Conservation (phyloP, 2,113 vertebrate species). For the Strix aluco region DNA sequence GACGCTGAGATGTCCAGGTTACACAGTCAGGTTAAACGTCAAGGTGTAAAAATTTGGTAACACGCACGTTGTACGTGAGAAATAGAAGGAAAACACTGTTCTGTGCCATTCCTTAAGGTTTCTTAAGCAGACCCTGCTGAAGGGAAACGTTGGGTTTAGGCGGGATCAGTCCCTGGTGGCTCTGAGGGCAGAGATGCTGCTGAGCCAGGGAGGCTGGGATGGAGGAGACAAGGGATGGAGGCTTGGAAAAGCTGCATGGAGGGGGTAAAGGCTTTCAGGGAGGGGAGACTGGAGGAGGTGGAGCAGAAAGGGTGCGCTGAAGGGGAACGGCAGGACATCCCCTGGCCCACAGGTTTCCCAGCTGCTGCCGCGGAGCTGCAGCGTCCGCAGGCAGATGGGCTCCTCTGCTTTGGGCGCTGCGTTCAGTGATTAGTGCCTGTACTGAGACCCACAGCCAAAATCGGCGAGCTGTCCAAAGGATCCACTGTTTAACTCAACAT, state of each 20-base stretch:
- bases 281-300: background rate
- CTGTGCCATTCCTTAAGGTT: too few species aligned
- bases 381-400: fast-evolving
- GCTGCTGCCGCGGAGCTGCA: background rate
- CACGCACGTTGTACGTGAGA: fast-evolving
- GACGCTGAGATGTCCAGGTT: background rate
- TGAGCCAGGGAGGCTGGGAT: background rate
- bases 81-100: background rate
- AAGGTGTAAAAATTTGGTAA: background rate
- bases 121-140: background rate
- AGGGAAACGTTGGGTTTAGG: background rate
- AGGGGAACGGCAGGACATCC: background rate
- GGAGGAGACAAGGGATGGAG: background rate
- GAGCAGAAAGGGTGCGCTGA: background rate
- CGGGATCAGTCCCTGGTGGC: background rate
- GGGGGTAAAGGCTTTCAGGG: too few species aligned
- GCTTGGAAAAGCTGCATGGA: background rate
- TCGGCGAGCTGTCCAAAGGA: too few species aligned
- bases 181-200: background rate
- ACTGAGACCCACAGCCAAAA: background rate
- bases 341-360: background rate
- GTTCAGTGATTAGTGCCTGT: fast-evolving
- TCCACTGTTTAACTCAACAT: too few species aligned
- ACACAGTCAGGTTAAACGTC: background rate
- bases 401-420: background rate